Evolutionary conservation across 2,888 invertebrate genomes (phyloP), one percentile per base, ranked within the genome.

Genomic region (Leucophenga montana): DNA sequence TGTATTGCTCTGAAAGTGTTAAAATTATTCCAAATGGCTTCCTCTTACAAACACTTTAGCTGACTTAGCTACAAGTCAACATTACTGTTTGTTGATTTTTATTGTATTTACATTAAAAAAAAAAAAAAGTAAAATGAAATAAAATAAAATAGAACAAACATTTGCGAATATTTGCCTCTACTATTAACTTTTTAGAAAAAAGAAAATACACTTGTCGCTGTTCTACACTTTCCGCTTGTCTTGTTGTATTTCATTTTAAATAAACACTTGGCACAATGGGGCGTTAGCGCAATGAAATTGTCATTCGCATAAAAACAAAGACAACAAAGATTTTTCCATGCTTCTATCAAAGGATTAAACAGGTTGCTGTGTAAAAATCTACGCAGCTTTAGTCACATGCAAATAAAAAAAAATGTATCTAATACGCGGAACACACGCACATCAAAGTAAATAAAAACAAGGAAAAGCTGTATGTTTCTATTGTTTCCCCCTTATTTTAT

Each of bases 271-370:
- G 33, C 61, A 70, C 77, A 75, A 71, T 73, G 75, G 70, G 65
- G 69, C 70, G 77, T 76, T 77, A 76, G 71, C 68, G 79, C 72
- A 75, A 81, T 77, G 74, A 69, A 66, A 67, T 72, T 73, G 72
- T 74, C 70, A 73, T 69, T 72, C 67, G 71, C 67, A 66, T 31
- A 66, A 59, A 44, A 66, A 61, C 20, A 54, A 6, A 56, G 39
- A 22, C n/a, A n/a, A 48, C 22, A 33, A n/a, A n/a, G n/a, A n/a
- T n/a, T n/a, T 59, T 16, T 59, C n/a, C 33, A 27, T 27, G 31
- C 67, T 44, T 39, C 31, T 62, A 54, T 33, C 50, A 56, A 62
- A 68, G 64, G 68, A 62, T 68, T 68, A 64, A 33, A 56, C 39
- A 44, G 56, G 20, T 59, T 67, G 67, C 33, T 16, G 16, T 20